These are phyloP conservation scores for Drosophila sordidula DNA, from an alignment of 2,888 invertebrate species.

Conservation along the genomic window DNA sequence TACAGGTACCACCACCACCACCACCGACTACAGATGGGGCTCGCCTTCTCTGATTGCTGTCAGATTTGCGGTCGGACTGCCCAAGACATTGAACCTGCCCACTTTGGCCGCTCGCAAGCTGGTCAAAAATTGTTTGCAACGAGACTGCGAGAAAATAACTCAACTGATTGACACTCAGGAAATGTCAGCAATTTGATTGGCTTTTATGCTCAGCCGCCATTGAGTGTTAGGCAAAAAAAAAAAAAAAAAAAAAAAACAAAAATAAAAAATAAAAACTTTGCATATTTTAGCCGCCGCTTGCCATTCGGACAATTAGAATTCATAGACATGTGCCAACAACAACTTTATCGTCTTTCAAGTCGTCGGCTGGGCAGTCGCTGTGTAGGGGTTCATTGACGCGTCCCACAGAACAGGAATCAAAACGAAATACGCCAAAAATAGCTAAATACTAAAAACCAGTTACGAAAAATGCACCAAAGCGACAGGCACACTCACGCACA, in stretches of 20 bases:
- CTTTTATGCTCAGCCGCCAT: constrained; percentile 73
- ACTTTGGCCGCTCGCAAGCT: constrained; percentile 7
- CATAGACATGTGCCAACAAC: constrained; percentile 71
- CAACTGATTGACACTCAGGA: constrained; percentile 79
- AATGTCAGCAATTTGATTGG: constrained; percentile 80
- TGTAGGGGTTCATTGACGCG: constrained; percentile 72
- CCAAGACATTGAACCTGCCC: constrained; percentile 53
- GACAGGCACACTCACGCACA: constrained; percentile 12
- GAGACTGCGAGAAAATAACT: constrained; percentile 51
- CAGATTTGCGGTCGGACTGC: constrained; percentile 58
- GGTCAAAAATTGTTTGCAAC: constrained; percentile 47
- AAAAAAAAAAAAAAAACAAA: constrained; percentile 52
- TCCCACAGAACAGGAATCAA: constrained; percentile 77
- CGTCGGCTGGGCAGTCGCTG: constrained; percentile 30
- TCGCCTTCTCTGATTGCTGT: constrained; percentile 54
- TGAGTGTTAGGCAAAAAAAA: constrained; percentile 67
- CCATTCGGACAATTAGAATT: constrained; percentile 71
- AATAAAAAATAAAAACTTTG: constrained; percentile 50
- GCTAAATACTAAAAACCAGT: constrained; percentile 78
- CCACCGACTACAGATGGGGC: constrained; percentile 36
- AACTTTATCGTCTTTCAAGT: constrained; percentile 43
- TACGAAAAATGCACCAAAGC: constrained; percentile 53
- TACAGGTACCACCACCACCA: constrained; percentile 21
- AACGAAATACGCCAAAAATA: constrained; percentile 81
- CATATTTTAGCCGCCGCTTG: constrained; percentile 64